Evolutionary conservation across 2,888 invertebrate species (phyloP).

Genomic region (Caenorhabditis plicata): DNA sequence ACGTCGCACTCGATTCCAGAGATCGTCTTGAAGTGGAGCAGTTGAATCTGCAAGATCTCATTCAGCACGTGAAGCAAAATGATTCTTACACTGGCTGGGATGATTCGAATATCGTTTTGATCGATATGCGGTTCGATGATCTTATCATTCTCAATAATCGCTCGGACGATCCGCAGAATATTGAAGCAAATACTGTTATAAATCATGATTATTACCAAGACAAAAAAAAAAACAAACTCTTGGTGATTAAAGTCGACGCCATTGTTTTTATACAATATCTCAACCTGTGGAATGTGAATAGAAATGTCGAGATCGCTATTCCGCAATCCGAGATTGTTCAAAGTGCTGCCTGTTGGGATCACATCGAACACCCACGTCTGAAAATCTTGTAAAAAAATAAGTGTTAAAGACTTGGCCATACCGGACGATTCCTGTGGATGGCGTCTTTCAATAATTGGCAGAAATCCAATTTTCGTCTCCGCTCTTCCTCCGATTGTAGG

Average conservation of each 20-base stretch:
- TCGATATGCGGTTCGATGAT: constrained; percentile 9
- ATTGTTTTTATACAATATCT: background rate
- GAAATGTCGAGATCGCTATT: constrained; percentile 37
- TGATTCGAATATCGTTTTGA: constrained; percentile 8
- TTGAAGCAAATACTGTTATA: constrained; percentile 15
- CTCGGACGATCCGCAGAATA: constrained; percentile 32
- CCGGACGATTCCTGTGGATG: constrained; percentile 9
- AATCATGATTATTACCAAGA: background rate
- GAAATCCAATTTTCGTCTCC: constrained; percentile 11
- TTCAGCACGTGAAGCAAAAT: background rate
- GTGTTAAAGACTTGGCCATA: background rate
- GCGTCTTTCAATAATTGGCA: constrained; percentile 11
- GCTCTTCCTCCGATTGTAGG: constrained; percentile 16
- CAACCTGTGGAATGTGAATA: constrained; percentile 32
- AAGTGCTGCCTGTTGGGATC: constrained; percentile 30
- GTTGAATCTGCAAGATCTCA: constrained; percentile 25
- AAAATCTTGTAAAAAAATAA: too few species aligned
- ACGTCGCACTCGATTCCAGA: constrained; percentile 38
- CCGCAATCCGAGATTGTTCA: constrained; percentile 23
- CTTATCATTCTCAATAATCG: constrained; percentile 13
- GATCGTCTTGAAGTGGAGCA: constrained; percentile 26
- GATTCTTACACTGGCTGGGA: constrained; percentile 12
- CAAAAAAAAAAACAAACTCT: background rate
- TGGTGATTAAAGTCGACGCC: background rate
- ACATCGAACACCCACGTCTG: constrained; percentile 30